Conservation (phyloP, 2,797 vertebrate species). For the Huso huso region DNA sequence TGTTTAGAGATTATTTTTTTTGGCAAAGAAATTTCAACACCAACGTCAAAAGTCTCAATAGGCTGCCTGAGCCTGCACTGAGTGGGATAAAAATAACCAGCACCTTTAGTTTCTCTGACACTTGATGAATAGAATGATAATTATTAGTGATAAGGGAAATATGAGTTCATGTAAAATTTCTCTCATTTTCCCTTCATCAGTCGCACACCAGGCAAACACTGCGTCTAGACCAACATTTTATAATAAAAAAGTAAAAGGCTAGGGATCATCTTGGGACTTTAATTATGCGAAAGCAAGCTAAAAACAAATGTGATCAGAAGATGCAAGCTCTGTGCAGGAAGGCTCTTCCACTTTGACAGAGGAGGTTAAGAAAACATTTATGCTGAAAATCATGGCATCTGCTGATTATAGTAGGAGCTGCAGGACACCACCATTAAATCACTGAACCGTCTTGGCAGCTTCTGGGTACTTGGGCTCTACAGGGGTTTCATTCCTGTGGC, state of each 20-base stretch:
- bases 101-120: slow-evolving; percentile 2
- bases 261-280: slow-evolving; percentile 50
- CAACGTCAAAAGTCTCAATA: not conserved
- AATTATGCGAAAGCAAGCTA: slow-evolving; percentile 51
- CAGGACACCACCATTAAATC: slow-evolving; percentile 52
- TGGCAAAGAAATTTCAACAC: not conserved
- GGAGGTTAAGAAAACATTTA: slow-evolving; percentile 57
- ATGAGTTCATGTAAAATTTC: slow-evolving; percentile 17
- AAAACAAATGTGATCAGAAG: slow-evolving; percentile 52
- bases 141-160: slow-evolving; percentile 10
- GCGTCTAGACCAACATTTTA: slow-evolving; percentile 40
- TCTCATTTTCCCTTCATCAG: slow-evolving; percentile 33
- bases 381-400: slow-evolving; percentile 58
- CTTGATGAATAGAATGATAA: slow-evolving; percentile 12
- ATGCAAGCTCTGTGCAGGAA: slow-evolving; percentile 37
- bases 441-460: slow-evolving; percentile 58
- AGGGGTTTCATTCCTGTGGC: slow-evolving; percentile 39
- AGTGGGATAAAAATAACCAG: not conserved
- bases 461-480: slow-evolving; percentile 37
- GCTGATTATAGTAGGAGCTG: slow-evolving; percentile 59
- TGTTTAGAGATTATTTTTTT: not conserved
- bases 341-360: slow-evolving; percentile 36
- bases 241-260: slow-evolving; percentile 49
- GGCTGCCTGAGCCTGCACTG: not conserved
- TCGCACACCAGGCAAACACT: slow-evolving; percentile 27